Conservation (phyloP, 2,113 vertebrate genomes). For the Budorcas taxicolor region DNA sequence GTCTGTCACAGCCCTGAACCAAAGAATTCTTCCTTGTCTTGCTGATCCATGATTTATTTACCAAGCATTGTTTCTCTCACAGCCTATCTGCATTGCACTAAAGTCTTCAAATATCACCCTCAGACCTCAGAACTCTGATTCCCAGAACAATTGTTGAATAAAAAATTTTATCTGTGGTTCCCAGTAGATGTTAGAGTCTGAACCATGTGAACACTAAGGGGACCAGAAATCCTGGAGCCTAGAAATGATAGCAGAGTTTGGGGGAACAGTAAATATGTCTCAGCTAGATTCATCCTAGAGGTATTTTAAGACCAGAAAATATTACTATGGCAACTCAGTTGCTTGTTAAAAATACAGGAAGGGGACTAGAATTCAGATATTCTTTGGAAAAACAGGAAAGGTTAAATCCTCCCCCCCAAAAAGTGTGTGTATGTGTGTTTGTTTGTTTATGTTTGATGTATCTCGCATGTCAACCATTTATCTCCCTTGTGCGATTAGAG, state of each 20-base stretch:
- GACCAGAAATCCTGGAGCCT: constrained; percentile 43
- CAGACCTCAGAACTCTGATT: constrained; percentile 31
- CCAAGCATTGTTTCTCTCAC: constrained; percentile 16
- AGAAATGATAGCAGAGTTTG: background rate
- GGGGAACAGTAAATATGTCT: constrained; percentile 11
- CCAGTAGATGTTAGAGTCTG: background rate
- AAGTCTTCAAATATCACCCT: constrained; percentile 26
- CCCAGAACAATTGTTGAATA: constrained; percentile 28
- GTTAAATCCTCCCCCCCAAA: constrained; percentile 21
- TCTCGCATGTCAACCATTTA: constrained; percentile 21
- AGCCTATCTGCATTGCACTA: constrained; percentile 13
- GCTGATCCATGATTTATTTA: constrained; percentile 61
- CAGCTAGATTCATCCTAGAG: constrained; percentile 9
- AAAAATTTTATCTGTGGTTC: background rate
- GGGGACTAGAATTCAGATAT: constrained; percentile 42
- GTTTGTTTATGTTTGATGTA: constrained; percentile 52
- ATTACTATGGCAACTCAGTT: constrained; percentile 75
- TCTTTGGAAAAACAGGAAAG: constrained; percentile 56
- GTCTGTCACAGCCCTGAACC: constrained; percentile 31
- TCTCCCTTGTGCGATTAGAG: constrained; percentile 36
- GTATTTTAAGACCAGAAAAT: constrained; percentile 36
- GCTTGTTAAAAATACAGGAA: constrained; percentile 21
- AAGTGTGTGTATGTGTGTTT: background rate
- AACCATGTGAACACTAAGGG: background rate
- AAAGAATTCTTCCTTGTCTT: constrained; percentile 37